These are phyloP conservation scores for Lepidothrix coronata DNA, from an alignment of 2,113 vertebrate genomes.

Conservation along the genomic window DNA sequence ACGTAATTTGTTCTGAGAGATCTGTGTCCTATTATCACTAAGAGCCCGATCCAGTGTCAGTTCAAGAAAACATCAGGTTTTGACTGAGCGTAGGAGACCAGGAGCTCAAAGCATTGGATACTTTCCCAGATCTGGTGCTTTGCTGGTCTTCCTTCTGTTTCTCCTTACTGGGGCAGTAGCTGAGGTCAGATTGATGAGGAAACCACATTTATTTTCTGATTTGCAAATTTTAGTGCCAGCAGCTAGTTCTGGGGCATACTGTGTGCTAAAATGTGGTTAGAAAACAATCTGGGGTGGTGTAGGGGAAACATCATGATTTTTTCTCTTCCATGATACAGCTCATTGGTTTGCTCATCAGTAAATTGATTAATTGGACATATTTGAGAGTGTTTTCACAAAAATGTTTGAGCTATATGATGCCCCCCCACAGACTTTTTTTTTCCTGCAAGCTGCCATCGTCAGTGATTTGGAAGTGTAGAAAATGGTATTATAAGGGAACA, in stretches of 20 bases:
- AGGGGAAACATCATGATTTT: not conserved
- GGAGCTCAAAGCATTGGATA: not conserved
- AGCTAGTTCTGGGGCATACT: not conserved
- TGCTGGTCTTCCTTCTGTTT: not conserved
- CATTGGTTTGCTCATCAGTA: not conserved
- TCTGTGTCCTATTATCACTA: not conserved
- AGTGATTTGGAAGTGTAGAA: conserved; percentile 80
- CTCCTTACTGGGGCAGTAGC: not conserved
- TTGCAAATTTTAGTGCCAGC: not conserved
- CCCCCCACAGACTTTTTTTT: fast-evolving
- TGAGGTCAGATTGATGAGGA: not conserved
- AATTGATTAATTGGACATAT: conserved; percentile 48
- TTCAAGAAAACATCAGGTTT: not conserved
- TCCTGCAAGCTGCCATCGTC: conserved; percentile 24
- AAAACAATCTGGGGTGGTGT: not conserved
- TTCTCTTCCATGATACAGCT: not conserved
- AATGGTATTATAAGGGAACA: conserved; percentile 86
- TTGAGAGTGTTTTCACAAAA: conserved; percentile 27
- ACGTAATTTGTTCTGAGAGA: not conserved
- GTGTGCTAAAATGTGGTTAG: not conserved
- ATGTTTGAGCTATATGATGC: not conserved
- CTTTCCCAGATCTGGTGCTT: not conserved
- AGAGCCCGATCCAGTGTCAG: not conserved
- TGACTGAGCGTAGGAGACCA: not conserved
- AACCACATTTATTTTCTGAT: not conserved